These are phyloP conservation scores for Nerophis lumbriciformis DNA, from an alignment of 2,113 vertebrate genomes.

Conservation along the genomic window DNA sequence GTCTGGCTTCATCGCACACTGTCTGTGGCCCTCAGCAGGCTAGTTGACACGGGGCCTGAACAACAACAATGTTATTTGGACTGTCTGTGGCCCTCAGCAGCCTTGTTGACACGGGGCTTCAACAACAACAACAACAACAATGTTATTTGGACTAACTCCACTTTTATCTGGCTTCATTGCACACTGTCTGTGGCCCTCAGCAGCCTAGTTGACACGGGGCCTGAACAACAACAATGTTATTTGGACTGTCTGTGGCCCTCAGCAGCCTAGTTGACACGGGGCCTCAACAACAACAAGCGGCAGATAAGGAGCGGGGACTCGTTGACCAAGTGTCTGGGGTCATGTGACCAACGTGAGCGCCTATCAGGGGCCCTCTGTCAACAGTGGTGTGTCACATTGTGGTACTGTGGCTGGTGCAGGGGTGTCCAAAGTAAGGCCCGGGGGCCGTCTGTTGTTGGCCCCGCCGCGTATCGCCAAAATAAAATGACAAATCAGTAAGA, in stretches of 20 bases:
- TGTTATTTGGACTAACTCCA: too few relatives aligned
- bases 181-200: background rate
- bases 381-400: too few relatives aligned
- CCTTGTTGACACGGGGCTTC: slow-evolving; percentile 16
- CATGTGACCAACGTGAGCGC: slow-evolving; percentile 12
- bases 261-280: slow-evolving; percentile 21
- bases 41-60: slow-evolving; percentile 7
- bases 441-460: too few relatives aligned
- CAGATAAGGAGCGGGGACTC: slow-evolving; percentile 31
- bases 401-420: too few relatives aligned
- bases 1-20: background rate
- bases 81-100: background rate
- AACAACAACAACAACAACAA: slow-evolving; percentile 16
- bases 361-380: background rate
- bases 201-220: slow-evolving; percentile 21
- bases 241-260: too few relatives aligned
- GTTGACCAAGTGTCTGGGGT: slow-evolving; percentile 24
- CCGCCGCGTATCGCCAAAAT: too few relatives aligned
- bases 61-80: slow-evolving; percentile 35
- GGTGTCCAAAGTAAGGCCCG: too few relatives aligned
- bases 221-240: slow-evolving; percentile 6
- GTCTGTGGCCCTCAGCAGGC: slow-evolving; percentile 7
- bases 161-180: background rate
- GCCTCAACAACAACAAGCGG: slow-evolving; percentile 10
- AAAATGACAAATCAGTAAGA: too few relatives aligned